Conservation (phyloP, 2,888 invertebrate species). For the Malthinus flaveolus region DNA sequence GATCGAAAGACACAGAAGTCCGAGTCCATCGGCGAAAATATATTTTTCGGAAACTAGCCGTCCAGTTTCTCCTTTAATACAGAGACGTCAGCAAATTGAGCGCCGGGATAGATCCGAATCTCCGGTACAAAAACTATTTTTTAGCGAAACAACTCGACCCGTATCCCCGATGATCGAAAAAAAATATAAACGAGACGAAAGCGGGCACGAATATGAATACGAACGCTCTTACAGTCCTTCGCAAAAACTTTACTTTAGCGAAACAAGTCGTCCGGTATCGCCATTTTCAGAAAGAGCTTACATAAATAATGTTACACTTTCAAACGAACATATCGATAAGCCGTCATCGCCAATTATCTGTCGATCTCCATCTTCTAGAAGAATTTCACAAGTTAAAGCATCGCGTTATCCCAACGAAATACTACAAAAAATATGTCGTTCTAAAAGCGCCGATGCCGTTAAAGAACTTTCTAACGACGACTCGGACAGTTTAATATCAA, state of each 20-base stretch:
- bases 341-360: constrained; percentile 61
- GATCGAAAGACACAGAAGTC: not conserved
- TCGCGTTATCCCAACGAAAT: constrained; percentile 24
- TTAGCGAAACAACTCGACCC: constrained; percentile 36
- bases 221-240: constrained; percentile 9
- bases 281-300: constrained; percentile 14
- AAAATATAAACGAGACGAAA: constrained; percentile 29
- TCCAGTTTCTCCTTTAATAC: constrained; percentile 41
- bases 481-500: constrained; percentile 54
- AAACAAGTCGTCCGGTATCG: constrained; percentile 34
- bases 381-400: constrained; percentile 60
- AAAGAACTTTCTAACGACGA: constrained; percentile 47
- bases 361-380: constrained; percentile 68
- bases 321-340: not conserved
- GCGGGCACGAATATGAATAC: not conserved
- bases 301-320: no score
- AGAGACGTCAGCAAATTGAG: constrained; percentile 15
- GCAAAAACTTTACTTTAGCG: constrained; percentile 5
- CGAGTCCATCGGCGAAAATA: constrained; percentile 5
- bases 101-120: not conserved
- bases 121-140: constrained; percentile 30
- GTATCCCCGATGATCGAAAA: constrained; percentile 42
- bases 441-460: constrained; percentile 69
- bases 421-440: constrained; percentile 49
- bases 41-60: constrained; percentile 35